Evolutionary conservation across 2,797 vertebrate genomes (phyloP).

Genomic region (Pantherophis alleghaniensis): DNA sequence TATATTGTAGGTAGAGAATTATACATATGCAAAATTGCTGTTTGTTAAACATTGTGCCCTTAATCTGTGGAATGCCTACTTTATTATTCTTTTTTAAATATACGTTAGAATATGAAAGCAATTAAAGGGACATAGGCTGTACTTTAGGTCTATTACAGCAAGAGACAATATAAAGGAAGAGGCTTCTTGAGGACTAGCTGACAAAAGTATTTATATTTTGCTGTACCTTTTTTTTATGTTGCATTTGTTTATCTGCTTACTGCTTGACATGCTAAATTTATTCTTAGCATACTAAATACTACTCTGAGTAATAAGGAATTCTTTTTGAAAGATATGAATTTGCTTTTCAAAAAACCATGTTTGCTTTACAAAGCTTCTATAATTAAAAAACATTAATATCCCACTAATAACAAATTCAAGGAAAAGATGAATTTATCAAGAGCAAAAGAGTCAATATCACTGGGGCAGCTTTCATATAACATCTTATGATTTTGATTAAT

Average conservation of each 20-base stretch:
- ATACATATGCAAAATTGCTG: neutral
- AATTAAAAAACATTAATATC: neutral
- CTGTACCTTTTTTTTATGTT: neutral
- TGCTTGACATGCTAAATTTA: neutral
- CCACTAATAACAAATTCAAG: neutral
- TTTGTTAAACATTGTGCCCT: neutral
- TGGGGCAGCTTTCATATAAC: neutral
- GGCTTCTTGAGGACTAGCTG: neutral
- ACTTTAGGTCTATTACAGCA: constrained; percentile 14
- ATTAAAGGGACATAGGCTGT: neutral
- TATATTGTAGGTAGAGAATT: constrained; percentile 13
- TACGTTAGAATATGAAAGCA: constrained; percentile 3
- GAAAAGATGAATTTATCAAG: neutral
- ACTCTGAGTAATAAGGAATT: neutral
- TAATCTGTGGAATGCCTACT: constrained; percentile 15
- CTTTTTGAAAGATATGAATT: neutral
- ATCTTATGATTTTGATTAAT: neutral
- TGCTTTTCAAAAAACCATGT: neutral
- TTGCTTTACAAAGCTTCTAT: neutral
- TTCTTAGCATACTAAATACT: neutral
- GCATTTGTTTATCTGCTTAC: neutral
- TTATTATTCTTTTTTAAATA: constrained; percentile 18
- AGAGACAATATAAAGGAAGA: constrained; percentile 10
- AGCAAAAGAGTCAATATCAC: neutral
- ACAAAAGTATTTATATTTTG: neutral